Conservation (phyloP, 2,113 vertebrate species). For the Macrotis lagotis region DNA sequence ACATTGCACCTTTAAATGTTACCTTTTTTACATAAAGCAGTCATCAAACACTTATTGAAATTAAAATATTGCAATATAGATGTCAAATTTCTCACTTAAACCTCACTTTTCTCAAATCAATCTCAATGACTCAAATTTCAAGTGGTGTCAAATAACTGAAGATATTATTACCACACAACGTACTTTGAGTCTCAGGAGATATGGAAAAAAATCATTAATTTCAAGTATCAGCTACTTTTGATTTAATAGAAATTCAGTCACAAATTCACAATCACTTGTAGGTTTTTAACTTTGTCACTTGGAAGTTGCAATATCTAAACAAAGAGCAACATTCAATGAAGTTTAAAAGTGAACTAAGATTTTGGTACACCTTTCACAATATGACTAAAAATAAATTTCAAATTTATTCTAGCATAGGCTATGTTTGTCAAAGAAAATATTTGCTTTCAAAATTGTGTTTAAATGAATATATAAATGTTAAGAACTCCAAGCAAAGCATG, state of each 20-base stretch:
- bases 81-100: not conserved
- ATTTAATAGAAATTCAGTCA: constrained; percentile 50
- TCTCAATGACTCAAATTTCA: constrained; percentile 27
- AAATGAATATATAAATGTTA: not conserved
- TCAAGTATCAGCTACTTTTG: not conserved
- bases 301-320: constrained; percentile 7
- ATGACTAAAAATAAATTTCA: not conserved
- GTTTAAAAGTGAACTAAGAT: not conserved
- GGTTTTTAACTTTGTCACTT: constrained; percentile 28
- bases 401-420: not conserved
- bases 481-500: not conserved
- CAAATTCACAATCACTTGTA: constrained; percentile 53
- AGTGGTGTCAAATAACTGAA: constrained; percentile 25
- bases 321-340: not conserved
- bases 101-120: not conserved
- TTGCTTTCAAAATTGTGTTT: not conserved
- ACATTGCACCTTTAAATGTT: not conserved
- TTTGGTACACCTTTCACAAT: not conserved
- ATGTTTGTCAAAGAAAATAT: not conserved
- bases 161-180: constrained; percentile 4
- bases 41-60: constrained; percentile 9
- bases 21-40: constrained; percentile 9
- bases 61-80: constrained; percentile 11
- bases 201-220: constrained; percentile 38
- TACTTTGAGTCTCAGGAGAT: not conserved